These are phyloP conservation scores for Myripristis jacobus DNA, from an alignment of 2,797 vertebrate species.

Conservation along the genomic window DNA sequence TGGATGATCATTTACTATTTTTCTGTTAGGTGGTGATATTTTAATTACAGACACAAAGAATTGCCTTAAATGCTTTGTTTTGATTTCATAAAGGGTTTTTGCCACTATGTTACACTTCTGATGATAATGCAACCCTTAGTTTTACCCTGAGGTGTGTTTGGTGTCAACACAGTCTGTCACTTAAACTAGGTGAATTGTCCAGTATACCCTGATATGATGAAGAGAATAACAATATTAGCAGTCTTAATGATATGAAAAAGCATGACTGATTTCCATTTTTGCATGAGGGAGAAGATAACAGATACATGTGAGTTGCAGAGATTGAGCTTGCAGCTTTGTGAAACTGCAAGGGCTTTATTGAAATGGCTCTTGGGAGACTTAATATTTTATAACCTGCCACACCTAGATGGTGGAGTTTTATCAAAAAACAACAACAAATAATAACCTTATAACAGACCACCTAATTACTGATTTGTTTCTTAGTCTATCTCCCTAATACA, in stretches of 20 bases:
- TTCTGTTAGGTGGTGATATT: not conserved
- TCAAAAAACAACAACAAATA: not conserved
- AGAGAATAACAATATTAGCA: not conserved
- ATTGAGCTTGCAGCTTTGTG: no score
- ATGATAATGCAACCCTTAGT: no score
- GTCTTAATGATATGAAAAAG: not conserved
- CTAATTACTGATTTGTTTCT: not conserved
- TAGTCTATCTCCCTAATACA: not conserved
- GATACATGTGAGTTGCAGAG: not conserved
- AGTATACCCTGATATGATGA: not conserved
- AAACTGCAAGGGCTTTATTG: no score
- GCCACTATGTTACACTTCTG: no score
- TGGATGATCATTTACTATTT: no score
- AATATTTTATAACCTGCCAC: not conserved
- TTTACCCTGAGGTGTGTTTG: no score
- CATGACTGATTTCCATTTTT: not conserved
- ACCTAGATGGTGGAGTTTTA: not conserved
- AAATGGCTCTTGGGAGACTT: not conserved
- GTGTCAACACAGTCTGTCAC: no score
- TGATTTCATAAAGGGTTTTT: no score
- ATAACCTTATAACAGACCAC: not conserved
- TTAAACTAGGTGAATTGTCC: no score
- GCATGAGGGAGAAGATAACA: not conserved
- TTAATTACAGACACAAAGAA: constrained; percentile 9
- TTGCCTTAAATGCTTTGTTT: no score